Evolutionary conservation across 2,888 invertebrate species (phyloP).

Genomic region (Andrena haemorrhoa): DNA sequence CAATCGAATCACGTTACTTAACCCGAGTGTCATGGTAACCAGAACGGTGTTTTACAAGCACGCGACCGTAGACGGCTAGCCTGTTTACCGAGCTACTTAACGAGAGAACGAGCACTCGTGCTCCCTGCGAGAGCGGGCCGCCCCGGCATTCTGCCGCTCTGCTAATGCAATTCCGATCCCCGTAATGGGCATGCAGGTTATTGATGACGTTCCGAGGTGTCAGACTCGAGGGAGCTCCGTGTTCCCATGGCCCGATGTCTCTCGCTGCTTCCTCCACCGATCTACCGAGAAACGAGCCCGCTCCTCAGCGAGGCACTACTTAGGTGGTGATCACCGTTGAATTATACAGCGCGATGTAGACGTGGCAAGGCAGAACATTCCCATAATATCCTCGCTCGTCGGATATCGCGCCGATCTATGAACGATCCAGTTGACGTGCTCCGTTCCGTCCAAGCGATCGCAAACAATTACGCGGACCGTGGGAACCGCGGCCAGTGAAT

Average conservation of each 20-base stretch:
- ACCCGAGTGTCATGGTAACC: constrained; percentile 72
- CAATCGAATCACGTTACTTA: constrained; percentile 81
- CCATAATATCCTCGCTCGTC: neutral
- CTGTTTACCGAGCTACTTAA: constrained; percentile 45
- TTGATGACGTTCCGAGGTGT: constrained; percentile 4
- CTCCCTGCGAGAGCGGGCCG: neutral
- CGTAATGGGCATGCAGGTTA: neutral
- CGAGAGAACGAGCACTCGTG: neutral
- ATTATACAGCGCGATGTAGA: neutral
- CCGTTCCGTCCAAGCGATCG: neutral
- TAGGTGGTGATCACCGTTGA: neutral
- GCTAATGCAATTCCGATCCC: constrained; percentile 5
- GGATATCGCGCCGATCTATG: neutral
- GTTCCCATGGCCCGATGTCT: neutral
- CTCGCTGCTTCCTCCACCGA: neutral
- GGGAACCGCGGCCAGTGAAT: constrained; percentile 27
- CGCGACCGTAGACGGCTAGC: constrained; percentile 24
- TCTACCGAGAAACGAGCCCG: neutral
- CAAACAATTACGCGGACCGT: constrained; percentile 44
- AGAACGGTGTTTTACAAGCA: constrained; percentile 45
- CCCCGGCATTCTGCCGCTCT: neutral
- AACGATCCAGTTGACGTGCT: constrained; percentile 5
- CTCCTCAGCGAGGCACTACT: neutral
- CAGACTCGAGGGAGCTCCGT: neutral
- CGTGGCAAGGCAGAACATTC: neutral